phyloP scores from a whole-genome alignment of 2,888 invertebrate genomes.

The Linnaemya tessellans region DNA sequence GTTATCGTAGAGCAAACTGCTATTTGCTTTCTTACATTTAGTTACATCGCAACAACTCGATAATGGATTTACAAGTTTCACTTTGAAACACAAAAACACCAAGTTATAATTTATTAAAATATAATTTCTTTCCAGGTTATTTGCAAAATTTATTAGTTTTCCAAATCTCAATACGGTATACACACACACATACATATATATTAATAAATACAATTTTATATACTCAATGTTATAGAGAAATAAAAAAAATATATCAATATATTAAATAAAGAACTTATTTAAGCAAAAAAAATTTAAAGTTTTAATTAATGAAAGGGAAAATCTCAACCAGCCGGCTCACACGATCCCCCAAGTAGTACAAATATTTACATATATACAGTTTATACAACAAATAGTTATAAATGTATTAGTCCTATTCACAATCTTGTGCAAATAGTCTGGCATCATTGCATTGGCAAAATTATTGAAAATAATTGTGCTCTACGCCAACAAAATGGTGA shows the following conservation, averaged over 20 bases:
- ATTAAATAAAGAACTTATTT: constrained; percentile 57
- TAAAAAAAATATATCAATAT: constrained; percentile 54
- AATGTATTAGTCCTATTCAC: too few relatives aligned
- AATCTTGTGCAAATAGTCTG: too few relatives aligned
- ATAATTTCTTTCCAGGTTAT: background rate
- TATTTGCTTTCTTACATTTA: too few relatives aligned
- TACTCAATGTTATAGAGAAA: constrained; percentile 66
- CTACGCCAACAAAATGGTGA: too few relatives aligned
- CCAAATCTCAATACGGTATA: constrained; percentile 1
- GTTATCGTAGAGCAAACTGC: too few relatives aligned
- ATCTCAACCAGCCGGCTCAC: background rate
- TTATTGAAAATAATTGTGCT: too few relatives aligned
- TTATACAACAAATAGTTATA: too few relatives aligned
- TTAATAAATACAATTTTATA: constrained; percentile 58
- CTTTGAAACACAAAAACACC: background rate
- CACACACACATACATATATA: constrained; percentile 16
- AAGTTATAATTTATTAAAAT: too few relatives aligned
- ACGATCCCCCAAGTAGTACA: too few relatives aligned
- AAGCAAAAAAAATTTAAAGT: constrained; percentile 30
- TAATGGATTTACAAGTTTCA: background rate
- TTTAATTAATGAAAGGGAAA: background rate
- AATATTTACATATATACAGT: too few relatives aligned
- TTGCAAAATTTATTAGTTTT: background rate
- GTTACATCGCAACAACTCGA: too few relatives aligned
- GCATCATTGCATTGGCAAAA: too few relatives aligned